These are phyloP conservation scores for Hymenochirus boettgeri DNA, from an alignment of 2,113 vertebrate species.

Conservation along the genomic window DNA sequence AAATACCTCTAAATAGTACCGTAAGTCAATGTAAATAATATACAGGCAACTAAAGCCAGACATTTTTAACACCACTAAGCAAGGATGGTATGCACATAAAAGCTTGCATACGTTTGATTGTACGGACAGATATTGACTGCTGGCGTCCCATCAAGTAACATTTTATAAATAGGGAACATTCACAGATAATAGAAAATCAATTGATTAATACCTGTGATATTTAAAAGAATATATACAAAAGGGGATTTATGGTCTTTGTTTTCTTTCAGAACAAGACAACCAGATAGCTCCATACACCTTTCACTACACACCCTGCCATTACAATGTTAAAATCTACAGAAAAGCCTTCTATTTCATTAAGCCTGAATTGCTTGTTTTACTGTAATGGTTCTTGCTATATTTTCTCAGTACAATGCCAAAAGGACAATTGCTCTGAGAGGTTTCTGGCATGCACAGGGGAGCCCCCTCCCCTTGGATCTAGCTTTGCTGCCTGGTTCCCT, in stretches of 20 bases:
- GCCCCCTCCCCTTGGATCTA: too few relatives aligned
- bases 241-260: slow-evolving; percentile 31
- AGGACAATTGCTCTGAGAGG: too few relatives aligned
- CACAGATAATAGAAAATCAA: slow-evolving; percentile 39
- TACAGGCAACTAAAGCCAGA: not conserved
- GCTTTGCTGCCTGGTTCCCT: too few relatives aligned
- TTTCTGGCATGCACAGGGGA: too few relatives aligned
- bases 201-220: slow-evolving; percentile 43
- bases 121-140: slow-evolving; percentile 26
- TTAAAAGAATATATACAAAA: slow-evolving; percentile 42
- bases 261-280: too few relatives aligned
- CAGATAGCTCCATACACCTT: too few relatives aligned
- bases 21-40: not conserved
- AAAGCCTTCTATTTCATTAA: too few relatives aligned
- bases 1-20: not conserved
- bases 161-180: slow-evolving; percentile 39
- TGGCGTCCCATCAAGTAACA: slow-evolving; percentile 31
- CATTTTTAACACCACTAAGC: not conserved
- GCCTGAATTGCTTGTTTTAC: too few relatives aligned
- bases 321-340: too few relatives aligned
- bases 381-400: too few relatives aligned
- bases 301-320: too few relatives aligned
- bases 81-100: not conserved
- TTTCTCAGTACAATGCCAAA: too few relatives aligned
- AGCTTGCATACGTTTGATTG: not conserved